Base-by-base conservation (phyloP, 2,113 vertebrate species). In the Solenodon paradoxus region DNA sequence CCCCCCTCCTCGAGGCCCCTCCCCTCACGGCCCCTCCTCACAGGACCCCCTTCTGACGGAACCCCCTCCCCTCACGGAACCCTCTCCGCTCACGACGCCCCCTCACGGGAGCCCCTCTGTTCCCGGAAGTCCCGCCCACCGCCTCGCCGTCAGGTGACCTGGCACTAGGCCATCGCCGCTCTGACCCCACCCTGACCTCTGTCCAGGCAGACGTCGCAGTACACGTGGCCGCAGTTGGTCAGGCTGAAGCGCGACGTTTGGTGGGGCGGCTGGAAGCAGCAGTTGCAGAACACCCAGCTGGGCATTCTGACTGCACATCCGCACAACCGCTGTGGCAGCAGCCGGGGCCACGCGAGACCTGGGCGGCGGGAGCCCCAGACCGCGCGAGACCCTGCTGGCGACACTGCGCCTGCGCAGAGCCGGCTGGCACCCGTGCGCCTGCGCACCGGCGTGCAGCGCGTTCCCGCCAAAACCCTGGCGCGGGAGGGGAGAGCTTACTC, bases 211-310 rank as follows among this genome's bases (percentile, higher is more conserved):
- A 75, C 12, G 15, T 97, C 98, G 30, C 99, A 99, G 90, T 99
- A 83, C 72, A 99, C 93, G 88, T 99, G 99, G 5, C 99, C 99
- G 0, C 99, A 99, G 93, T 59, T 99, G 26, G 99, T 99, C 47
- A 99, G 95, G 45, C 97, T 98, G 91, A 99, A 98, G 47, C 97
- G 92, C 0, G 97, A 96, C 1, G 98, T 93, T 19, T 88, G 88
- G 57, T 17, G 49, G 2, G 99, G 98, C 4, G 98, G 90, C 1
- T 96, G 96, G 97, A 99, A 99, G 97, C 99, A 99, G 28, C 94
- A 97, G 7, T 99, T 99, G 96, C 99, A 99, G 97, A 98, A 98
- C 15, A 99, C 92, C 79, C 97, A 97, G 75, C 69, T 20, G 5
- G 99, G 95, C 99, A 99, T 99, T 93, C 45, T 10, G 0, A 0